Evolutionary conservation across 2,888 invertebrate genomes (phyloP).

Genomic region (Enoplolaimus lenunculus): DNA sequence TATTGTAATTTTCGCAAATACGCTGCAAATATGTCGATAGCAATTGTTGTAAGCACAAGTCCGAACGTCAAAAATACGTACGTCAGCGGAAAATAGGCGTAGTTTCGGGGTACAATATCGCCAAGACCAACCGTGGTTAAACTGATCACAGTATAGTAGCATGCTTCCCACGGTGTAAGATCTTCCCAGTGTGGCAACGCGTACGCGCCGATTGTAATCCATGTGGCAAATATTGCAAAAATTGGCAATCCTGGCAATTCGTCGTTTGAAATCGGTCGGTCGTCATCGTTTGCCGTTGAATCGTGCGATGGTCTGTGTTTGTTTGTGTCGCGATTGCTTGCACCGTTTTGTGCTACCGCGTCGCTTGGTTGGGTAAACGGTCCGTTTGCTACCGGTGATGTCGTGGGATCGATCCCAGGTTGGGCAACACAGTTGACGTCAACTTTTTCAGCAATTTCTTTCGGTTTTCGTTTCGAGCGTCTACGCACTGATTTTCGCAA

Average conservation of each 20-base stretch:
- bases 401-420: too few species aligned
- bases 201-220: background rate
- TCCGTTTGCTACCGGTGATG: too few species aligned
- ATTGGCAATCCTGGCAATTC: background rate
- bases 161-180: background rate
- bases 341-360: too few species aligned
- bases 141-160: background rate
- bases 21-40: background rate
- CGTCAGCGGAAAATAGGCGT: background rate
- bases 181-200: background rate
- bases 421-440: too few species aligned
- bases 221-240: background rate
- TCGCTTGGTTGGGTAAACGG: too few species aligned
- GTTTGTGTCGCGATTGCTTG: too few species aligned
- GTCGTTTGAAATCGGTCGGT: too few species aligned
- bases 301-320: too few species aligned
- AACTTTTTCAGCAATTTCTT: too few species aligned
- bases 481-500: too few species aligned
- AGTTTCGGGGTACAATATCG: background rate
- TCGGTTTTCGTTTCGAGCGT: too few species aligned
- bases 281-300: too few species aligned
- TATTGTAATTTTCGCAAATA: constrained; percentile 10
- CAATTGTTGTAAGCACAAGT: background rate
- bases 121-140: background rate
- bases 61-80: background rate